Base-by-base conservation (phyloP, 2,113 vertebrate genomes). In the Semicossyphus pulcher region DNA sequence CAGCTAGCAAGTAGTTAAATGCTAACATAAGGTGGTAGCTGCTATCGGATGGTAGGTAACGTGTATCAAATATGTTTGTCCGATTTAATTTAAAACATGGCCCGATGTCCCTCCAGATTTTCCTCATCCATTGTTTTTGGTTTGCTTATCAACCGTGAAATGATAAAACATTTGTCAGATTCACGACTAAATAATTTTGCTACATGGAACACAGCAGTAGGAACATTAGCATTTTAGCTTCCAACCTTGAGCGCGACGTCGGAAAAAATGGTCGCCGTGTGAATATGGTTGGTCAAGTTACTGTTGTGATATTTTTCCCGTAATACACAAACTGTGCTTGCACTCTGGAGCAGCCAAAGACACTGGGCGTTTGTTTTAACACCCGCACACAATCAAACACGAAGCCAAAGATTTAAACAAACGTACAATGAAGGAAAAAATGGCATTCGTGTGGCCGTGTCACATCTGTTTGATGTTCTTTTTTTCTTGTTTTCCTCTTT, bases 401-500 rank as follows among this genome's bases (percentile, higher is more conserved):
- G 34, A 54, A 54, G 45, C 20, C 10, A 45, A 42, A 37, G 29
- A 49, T 20, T 2, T 47, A 44, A 39, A 36, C 31, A 36, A 60
- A 36, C 59, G 20, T 23, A 65, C n/a, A 49, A 66, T 49, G 20
- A 72, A 71, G 60, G 41, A 65, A 44, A 63, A 67, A 66, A 65
- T 82, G 56, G 56, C 53, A 26, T 86, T 72, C 9, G 41, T 75
- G 53, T 84, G 54, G 49, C 72, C 39, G 8, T 78, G 48, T 80
- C 80, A 57, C 81, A 76, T n/a, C 72, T 85, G 67, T 88, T 80
- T 84, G 81, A 88, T 78, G 36, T 16, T 64, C 16, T 44, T 85
- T 76, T 75, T 89, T 86, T 89, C 59, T 90, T 89, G n/a, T 83
- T 84, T 83, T 49, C 81, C 76, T 80, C 73, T 81, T 88, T 64